phyloP scores from a whole-genome alignment of 1,140 invertebrate species.

The Meloidogyne chitwoodi region DNA sequence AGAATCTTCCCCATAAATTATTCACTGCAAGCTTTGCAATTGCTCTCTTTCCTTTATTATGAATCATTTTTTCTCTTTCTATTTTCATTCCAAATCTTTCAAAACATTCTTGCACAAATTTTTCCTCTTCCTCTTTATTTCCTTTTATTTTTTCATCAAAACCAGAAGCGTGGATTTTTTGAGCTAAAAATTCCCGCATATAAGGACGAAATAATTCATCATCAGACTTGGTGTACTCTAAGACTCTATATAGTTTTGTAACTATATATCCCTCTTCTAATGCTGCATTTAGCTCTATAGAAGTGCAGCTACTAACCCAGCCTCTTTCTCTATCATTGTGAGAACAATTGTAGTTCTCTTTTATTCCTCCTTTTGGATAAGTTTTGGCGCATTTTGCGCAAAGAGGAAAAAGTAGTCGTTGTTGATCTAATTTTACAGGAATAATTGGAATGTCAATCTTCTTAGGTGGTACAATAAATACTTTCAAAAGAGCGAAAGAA shows the following conservation, averaged over 20 bases:
- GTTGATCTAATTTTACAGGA: not conserved
- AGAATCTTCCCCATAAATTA: not conserved
- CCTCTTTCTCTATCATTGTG: constrained; percentile 2
- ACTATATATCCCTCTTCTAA: not conserved
- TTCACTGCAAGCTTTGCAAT: not conserved
- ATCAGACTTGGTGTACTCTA: not conserved
- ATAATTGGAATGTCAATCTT: not conserved
- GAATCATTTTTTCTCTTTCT: not conserved
- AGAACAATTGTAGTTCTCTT: constrained; percentile 4
- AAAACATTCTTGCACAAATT: not conserved
- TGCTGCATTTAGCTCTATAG: constrained; percentile 3
- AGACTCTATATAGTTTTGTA: not conserved
- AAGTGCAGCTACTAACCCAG: constrained; percentile 4
- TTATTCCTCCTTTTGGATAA: not conserved
- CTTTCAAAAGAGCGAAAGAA: not conserved
- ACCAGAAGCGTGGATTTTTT: not conserved
- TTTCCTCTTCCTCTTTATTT: not conserved
- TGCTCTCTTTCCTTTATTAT: constrained; percentile 1
- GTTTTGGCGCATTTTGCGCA: not conserved
- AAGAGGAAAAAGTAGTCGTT: not conserved
- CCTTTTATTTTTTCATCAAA: not conserved
- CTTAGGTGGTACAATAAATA: not conserved
- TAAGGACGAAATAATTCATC: constrained; percentile 2
- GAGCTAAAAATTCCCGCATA: constrained; percentile 2
- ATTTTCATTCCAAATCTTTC: constrained; percentile 2